Conservation (phyloP, 2,888 invertebrate species). For the Diploptera punctata region DNA sequence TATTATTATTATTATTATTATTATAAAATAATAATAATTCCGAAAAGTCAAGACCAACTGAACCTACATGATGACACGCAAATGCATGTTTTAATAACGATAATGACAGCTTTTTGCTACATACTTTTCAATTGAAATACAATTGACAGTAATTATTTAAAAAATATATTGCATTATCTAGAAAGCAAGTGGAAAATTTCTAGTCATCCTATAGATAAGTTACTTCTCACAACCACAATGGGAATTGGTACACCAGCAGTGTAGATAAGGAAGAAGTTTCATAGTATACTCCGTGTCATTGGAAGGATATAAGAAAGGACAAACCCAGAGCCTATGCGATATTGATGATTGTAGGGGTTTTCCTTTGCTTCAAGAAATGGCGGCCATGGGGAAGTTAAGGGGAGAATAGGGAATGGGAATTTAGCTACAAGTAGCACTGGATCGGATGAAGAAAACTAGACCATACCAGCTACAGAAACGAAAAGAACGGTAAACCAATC, state of each 20-base stretch:
- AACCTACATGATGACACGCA: no score
- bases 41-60: no score
- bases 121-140: no score
- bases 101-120: no score
- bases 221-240: background rate
- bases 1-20: no score
- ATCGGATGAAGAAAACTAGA: constrained; percentile 1
- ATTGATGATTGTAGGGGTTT: constrained; percentile 39
- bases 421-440: constrained; percentile 9
- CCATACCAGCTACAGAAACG: background rate
- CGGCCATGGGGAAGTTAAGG: background rate
- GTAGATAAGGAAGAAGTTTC: constrained; percentile 3
- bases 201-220: no score
- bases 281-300: constrained; percentile 10
- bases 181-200: no score
- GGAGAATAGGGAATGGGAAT: no score
- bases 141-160: no score
- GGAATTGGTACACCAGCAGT: constrained; percentile 6
- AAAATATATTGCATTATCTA: no score
- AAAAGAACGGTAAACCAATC: constrained; percentile 37
- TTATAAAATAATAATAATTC: no score
- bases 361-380: background rate
- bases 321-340: background rate
- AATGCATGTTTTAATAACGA: no score
- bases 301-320: constrained; percentile 7